phyloP scores from a whole-genome alignment of 2,888 invertebrate species.

The Caenorhabditis sp. region DNA sequence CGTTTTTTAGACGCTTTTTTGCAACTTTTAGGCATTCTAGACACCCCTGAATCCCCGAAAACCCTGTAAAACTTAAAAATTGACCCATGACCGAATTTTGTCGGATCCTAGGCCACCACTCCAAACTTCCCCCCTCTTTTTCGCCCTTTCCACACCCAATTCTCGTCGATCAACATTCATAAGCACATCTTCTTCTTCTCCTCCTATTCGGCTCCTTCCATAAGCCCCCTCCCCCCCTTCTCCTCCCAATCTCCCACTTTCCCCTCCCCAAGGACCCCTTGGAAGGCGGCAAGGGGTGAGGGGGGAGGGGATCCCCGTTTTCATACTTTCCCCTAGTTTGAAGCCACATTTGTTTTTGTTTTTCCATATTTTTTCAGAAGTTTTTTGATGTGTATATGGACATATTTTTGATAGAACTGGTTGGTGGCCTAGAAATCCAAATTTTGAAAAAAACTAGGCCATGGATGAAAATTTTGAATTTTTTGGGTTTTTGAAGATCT shows the following conservation, averaged over 20 bases:
- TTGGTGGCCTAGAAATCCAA: slow-evolving; percentile 7
- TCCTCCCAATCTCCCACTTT: not conserved
- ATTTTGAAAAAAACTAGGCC: slow-evolving; percentile 1
- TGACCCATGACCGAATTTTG: slow-evolving; percentile 3
- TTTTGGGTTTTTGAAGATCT: not conserved
- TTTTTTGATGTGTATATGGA: not conserved
- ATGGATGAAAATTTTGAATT: too few relatives aligned
- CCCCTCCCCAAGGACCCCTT: slow-evolving; percentile 10
- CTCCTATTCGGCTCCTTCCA: not conserved
- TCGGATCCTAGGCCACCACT: slow-evolving; percentile 22
- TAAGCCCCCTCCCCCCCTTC: not conserved
- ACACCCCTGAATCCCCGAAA: too few relatives aligned
- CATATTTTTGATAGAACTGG: not conserved
- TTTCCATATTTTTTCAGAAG: not conserved
- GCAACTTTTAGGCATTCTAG: too few relatives aligned
- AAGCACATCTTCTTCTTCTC: not conserved
- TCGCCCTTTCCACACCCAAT: not conserved
- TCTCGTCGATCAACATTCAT: slow-evolving; percentile 17
- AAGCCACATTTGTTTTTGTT: not conserved
- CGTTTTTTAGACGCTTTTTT: too few relatives aligned
- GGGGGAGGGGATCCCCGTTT: not conserved
- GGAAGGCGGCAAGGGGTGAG: not conserved
- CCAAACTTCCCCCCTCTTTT: not conserved
- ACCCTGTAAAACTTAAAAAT: too few relatives aligned
- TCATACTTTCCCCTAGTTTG: not conserved